Evolutionary conservation across 1,140 invertebrate genomes (phyloP), one percentile per base, ranked within the genome.

Genomic region (Trigoniulus corallinus): DNA sequence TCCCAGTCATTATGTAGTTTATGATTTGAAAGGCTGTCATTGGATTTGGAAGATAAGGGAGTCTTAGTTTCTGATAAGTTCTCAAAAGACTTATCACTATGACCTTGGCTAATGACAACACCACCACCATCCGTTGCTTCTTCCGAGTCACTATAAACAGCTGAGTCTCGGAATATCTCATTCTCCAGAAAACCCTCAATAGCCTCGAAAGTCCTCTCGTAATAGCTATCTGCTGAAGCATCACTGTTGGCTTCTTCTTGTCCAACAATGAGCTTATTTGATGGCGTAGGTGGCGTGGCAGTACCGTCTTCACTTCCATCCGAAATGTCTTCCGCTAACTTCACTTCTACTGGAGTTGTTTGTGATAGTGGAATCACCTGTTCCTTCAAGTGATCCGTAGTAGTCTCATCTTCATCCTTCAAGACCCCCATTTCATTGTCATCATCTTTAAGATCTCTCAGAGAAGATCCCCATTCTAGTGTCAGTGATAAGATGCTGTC

Each of bases 141-240:
- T 37, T 79, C 79, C 20, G 69, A 72, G 56, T 87, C 84, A 47
- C 82, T 86, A 58, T 86, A 87, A 60, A 86, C 82, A 57, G 84
- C 84, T 58, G 82, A 84, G 62, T 87, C 84, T 58, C 84, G 72
- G 59, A 84, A 65, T 18, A 53, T 40, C 12, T 45, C 84, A 1
- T 76, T 72, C 52, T 82, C 80, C 57, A 64, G 57, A 12, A 65
- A 58, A 75, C 74, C 60, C 61, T 84, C 81, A 21, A 84, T 81
- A 4, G 75, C 79, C 59, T 83, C 81, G 62, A 84, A 84, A 0
- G 78, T 78, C 53, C 74, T 74, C 61, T 84, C 82, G 60, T 83
- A 84, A 57, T 75, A 82, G 58, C 78, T 80, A 51, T 82, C 80
- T 2, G 66, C 69, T 15, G 67, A 69, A 10, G 55, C 54, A 20